Conservation (phyloP, 2,113 vertebrate genomes). For the Xiphophorus hellerii region DNA sequence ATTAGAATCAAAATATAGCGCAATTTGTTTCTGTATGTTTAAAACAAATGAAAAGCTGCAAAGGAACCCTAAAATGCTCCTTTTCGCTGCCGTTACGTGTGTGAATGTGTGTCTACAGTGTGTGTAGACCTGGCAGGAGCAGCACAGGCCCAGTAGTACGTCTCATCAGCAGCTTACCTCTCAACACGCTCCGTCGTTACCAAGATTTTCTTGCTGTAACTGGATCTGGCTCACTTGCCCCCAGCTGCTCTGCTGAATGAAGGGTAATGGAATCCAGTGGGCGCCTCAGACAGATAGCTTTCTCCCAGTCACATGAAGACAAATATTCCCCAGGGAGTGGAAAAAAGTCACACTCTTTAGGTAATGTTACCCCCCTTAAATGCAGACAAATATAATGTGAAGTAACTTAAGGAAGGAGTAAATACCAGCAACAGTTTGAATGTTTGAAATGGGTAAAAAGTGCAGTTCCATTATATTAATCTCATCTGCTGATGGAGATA, state of each 20-base stretch:
- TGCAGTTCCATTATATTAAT: not conserved
- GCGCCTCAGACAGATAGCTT: not conserved
- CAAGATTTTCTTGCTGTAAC: slow-evolving; percentile 63
- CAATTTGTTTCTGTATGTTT: too few relatives aligned
- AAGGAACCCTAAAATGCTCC: too few relatives aligned
- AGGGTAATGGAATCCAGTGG: slow-evolving; percentile 63
- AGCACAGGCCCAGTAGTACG: slow-evolving; percentile 40
- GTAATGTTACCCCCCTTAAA: slow-evolving; percentile 36
- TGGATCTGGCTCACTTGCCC: slow-evolving; percentile 48
- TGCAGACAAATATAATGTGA: not conserved
- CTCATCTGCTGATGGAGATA: not conserved
- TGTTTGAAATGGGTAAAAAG: not conserved
- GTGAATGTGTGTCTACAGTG: not conserved
- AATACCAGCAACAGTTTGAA: not conserved
- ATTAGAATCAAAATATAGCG: too few relatives aligned
- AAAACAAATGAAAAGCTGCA: too few relatives aligned
- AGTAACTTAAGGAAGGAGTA: not conserved
- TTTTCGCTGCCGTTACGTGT: not conserved
- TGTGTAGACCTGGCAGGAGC: slow-evolving; percentile 44
- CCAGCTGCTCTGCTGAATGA: slow-evolving; percentile 51
- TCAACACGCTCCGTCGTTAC: slow-evolving; percentile 39
- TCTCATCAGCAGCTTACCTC: slow-evolving; percentile 43
- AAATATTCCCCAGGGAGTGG: slow-evolving; percentile 57
- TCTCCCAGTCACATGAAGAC: slow-evolving; percentile 64
- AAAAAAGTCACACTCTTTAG: slow-evolving; percentile 62